Base-by-base conservation (phyloP, 2,888 invertebrate species). In the Teinopalpus imperialis region DNA sequence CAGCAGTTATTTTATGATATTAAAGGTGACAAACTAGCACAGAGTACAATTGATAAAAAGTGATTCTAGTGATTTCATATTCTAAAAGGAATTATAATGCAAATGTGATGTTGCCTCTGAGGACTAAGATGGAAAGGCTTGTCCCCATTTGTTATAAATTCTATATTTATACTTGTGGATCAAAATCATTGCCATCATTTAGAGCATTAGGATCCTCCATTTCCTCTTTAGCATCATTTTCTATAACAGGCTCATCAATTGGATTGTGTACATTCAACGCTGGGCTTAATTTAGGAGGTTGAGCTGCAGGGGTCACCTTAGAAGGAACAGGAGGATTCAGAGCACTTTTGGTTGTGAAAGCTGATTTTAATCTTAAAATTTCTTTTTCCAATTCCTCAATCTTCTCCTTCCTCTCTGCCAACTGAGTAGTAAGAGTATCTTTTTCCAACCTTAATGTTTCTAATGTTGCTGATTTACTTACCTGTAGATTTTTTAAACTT, bases 221-320 rank as follows among this genome's bases (percentile, higher is more conserved):
- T 48, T 88, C 89, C 59, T 89, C 89, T 51, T 86, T 86, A 16
- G 89, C 89, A 74, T 85, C 74, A 63, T 86, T 83, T 39, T 88
- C 87, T 34, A 85, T 51, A 1, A 73, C 77, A 23, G 79, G 86
- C 36, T 87, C 87, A 52, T 83, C 76, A 0, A 81, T 61, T 12
- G 75, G 76, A 46, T 78, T 72, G 23, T 77, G 69, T 4, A 65
- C 66, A 54, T 77, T 83, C 9, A 86, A 53, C 0, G 82, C 74
- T 2, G 82, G 69, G 40, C 83, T 87, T 2, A 77, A 58, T 55
- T 82, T 85, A 0, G 78, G 82, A 2, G 86, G 82, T 27, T 74
- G 77, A 1, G 72, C 75, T 0, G 81, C 86, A 1, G 85, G 86
- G 0, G 86, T 82, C 0, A 86, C 69, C 59, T 82, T 86, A 0